Base-by-base conservation (phyloP, 2,113 vertebrate genomes). In the Apistogramma diplotaenia region DNA sequence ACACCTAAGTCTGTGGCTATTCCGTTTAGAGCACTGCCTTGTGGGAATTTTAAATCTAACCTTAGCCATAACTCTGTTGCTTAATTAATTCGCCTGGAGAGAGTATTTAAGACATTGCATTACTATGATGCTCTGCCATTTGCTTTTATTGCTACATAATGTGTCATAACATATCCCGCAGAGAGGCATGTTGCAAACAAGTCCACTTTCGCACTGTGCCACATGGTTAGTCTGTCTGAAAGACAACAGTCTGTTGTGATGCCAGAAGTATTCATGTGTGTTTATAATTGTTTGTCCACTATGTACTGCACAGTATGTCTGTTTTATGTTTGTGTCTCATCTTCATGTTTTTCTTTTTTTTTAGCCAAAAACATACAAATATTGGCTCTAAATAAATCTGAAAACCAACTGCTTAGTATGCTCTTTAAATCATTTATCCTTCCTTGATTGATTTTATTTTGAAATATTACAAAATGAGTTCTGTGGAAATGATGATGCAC, bases 91-190 rank as follows among this genome's bases (percentile, higher is more conserved):
- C 82, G 57, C 40, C 60, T 25, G 25, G 76, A 84, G 87, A 87
- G 89, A 49, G 75, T 58, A 58, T 90, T 93, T 88, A 91, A 89
- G 75, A 76, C 15, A 40, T 33, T 70, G 60, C 81, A 87, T 77
- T 76, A 67, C 67, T 82, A 78, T 73, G 85, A 89, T 81, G 86
- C 51, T 56, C 58, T 29, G 9, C 80, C 55, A 83, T 92, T 87
- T 83, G 57, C 72, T 91, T 94, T 94, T 89, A 92, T 85, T 82
- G 82, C 51, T 78, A 74, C 89, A 91, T 90, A 90, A 93, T 93
- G 87, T 93, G 87, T 89, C 72, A 78, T 90, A 93, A 91, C 78
- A 78, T 84, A 87, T 91, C 87, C 88, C 82, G 71, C 80, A 89
- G 89, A 91, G 86, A 83, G 59, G 80, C 83, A 59, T 79, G 77